These are phyloP conservation scores for Macrophya alboannulata DNA, from an alignment of 2,888 invertebrate species.

Conservation along the genomic window DNA sequence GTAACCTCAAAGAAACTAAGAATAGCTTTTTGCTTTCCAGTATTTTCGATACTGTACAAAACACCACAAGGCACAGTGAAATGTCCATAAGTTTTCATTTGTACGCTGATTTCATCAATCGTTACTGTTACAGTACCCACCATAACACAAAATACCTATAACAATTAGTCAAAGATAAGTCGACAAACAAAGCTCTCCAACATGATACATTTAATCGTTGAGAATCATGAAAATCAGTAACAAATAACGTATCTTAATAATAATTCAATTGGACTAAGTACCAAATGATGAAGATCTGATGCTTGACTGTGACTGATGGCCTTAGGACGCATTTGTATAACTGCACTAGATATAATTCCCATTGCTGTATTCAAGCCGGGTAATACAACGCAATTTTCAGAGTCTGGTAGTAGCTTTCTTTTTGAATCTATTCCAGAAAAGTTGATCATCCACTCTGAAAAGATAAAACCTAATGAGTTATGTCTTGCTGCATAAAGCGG, in stretches of 20 bases:
- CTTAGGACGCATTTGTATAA: slow-evolving; percentile 17
- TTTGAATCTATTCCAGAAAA: background rate
- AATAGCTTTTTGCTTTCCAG: background rate
- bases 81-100: slow-evolving; percentile 31
- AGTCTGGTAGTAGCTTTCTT: background rate
- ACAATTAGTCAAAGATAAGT: slow-evolving; percentile 11
- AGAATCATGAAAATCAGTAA: background rate
- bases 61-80: slow-evolving; percentile 38
- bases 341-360: slow-evolving; percentile 9
- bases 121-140: slow-evolving; percentile 16
- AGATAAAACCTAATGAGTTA: background rate
- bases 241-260: background rate
- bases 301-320: slow-evolving; percentile 12
- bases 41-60: slow-evolving; percentile 31
- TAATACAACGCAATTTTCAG: background rate
- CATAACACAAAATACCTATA: slow-evolving; percentile 41
- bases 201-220: background rate
- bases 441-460: slow-evolving; percentile 41
- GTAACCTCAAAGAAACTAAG: slow-evolving; percentile 28
- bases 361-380: slow-evolving; percentile 6
- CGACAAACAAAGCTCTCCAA: background rate
- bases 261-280: background rate
- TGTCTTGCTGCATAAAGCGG: background rate
- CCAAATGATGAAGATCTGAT: slow-evolving; percentile 25
- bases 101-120: background rate